A percentile compares a stretch with the other conserved stretches of the same genome.
Evolutionary conservation across 2,888 invertebrate genomes (phyloP).

Genomic region (Cosmia pyralina): DNA sequence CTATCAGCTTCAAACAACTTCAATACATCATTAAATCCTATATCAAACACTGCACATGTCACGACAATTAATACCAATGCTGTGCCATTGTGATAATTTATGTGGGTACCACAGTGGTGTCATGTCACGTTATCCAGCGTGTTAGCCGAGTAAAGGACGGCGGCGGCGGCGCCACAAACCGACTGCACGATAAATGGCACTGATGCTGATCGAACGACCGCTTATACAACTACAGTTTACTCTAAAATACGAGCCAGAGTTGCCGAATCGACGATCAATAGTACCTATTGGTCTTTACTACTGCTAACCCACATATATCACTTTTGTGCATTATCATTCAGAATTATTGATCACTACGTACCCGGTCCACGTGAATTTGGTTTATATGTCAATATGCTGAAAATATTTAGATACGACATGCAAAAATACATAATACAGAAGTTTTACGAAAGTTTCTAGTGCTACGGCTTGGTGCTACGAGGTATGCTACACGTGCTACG

Average conservation of each 20-base stretch:
- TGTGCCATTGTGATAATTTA: conserved; percentile 59
- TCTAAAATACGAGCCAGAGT: conserved; percentile 76
- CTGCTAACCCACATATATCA: conserved; percentile 66
- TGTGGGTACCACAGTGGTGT: conserved; percentile 70
- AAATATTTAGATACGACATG: background rate
- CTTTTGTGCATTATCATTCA: conserved; percentile 61
- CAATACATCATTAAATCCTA: conserved; percentile 9
- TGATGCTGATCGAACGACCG: conserved; percentile 73
- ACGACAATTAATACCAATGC: conserved; percentile 27
- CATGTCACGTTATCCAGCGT: conserved; percentile 78
- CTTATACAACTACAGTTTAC: conserved; percentile 77
- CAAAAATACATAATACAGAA: background rate
- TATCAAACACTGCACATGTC: conserved; percentile 29
- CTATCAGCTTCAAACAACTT: conserved; percentile 7
- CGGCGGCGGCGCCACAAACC: conserved; percentile 70
- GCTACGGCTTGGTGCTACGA: conserved; percentile 8
- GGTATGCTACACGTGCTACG: conserved; percentile 12
- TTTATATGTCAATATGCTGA: conserved; percentile 1
- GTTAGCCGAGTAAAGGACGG: conserved; percentile 76
- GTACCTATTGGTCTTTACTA: conserved; percentile 57
- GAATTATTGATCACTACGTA: conserved; percentile 41
- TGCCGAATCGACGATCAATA: conserved; percentile 69
- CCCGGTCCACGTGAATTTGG: conserved; percentile 1
- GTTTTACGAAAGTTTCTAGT: background rate
- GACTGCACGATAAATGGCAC: conserved; percentile 75